Evolutionary conservation across 2,888 invertebrate species (phyloP).

Genomic region (Rhagonycha fulva): DNA sequence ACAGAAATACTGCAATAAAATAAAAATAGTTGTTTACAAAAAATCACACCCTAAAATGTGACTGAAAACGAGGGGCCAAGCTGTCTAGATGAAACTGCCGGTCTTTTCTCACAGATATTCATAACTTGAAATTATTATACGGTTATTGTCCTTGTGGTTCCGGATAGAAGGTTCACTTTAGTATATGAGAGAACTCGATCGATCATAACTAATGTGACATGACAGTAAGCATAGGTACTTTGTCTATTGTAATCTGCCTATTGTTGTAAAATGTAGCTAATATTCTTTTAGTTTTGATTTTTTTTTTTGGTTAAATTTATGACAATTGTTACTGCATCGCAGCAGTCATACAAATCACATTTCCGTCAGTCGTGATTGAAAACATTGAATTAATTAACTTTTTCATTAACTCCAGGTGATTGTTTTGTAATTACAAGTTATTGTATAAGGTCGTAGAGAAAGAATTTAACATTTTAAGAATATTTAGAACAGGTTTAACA

Average conservation of each 20-base stretch:
- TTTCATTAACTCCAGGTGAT: background rate
- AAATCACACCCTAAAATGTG: slow-evolving; percentile 51
- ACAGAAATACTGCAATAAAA: slow-evolving; percentile 45
- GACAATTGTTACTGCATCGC: background rate
- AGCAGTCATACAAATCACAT: background rate
- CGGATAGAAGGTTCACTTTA: slow-evolving; percentile 41
- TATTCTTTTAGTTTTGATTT: slow-evolving; percentile 47
- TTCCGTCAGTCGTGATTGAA: background rate
- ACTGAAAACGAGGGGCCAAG: slow-evolving; percentile 50
- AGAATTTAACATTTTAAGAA: background rate
- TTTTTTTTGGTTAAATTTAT: slow-evolving; percentile 29
- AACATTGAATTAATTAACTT: background rate
- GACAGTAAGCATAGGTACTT: slow-evolving; percentile 56
- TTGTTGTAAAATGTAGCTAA: slow-evolving; percentile 50
- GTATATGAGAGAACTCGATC: slow-evolving; percentile 44
- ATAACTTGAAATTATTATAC: slow-evolving; percentile 27
- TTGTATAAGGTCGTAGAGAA: background rate
- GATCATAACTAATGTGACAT: slow-evolving; percentile 57
- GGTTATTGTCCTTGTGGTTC: slow-evolving; percentile 39
- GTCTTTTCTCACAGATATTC: slow-evolving; percentile 48
- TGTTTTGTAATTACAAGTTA: background rate
- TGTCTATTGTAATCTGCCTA: slow-evolving; percentile 57
- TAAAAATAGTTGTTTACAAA: slow-evolving; percentile 40
- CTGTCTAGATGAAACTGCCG: slow-evolving; percentile 46
- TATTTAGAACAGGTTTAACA: background rate